phyloP scores from a whole-genome alignment of 2,888 invertebrate species.

The Cylindroiulus punctatus region DNA sequence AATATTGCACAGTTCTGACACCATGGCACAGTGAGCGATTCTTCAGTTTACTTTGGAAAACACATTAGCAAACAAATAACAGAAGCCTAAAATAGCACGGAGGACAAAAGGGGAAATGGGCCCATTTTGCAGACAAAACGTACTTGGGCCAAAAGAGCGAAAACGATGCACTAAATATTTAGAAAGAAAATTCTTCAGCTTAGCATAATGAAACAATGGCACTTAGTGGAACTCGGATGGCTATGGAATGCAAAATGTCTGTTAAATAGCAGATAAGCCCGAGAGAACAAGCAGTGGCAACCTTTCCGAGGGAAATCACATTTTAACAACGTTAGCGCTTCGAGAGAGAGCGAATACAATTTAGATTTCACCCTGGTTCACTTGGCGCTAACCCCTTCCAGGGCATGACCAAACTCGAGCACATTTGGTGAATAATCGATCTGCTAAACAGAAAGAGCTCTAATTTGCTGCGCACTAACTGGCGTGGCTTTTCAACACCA shows the following conservation, averaged over 20 bases:
- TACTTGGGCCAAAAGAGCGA: background rate
- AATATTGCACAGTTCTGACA: background rate
- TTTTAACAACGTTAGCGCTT: conserved; percentile 31
- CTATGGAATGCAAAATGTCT: conserved; percentile 43
- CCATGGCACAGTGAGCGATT: background rate
- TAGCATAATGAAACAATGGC: conserved; percentile 39
- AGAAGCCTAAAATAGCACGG: background rate
- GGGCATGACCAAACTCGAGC: conserved; percentile 5
- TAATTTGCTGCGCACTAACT: background rate
- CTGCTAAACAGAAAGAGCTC: conserved; percentile 1
- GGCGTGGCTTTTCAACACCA: background rate
- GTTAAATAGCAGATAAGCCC: conserved; percentile 36
- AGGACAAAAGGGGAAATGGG: background rate
- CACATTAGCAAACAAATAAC: background rate
- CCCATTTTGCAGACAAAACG: background rate
- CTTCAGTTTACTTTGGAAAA: background rate
- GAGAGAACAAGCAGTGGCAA: conserved; percentile 35
- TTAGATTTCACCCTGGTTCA: conserved; percentile 40
- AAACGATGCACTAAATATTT: conserved; percentile 2
- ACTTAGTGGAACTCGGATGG: background rate
- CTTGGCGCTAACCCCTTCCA: conserved; percentile 36
- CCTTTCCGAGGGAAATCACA: conserved; percentile 15
- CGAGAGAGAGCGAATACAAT: conserved; percentile 25
- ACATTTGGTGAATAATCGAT: conserved; percentile 38
- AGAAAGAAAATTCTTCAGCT: background rate